These are phyloP conservation scores for Hippolais icterina DNA, from an alignment of 2,113 vertebrate species.

Conservation along the genomic window DNA sequence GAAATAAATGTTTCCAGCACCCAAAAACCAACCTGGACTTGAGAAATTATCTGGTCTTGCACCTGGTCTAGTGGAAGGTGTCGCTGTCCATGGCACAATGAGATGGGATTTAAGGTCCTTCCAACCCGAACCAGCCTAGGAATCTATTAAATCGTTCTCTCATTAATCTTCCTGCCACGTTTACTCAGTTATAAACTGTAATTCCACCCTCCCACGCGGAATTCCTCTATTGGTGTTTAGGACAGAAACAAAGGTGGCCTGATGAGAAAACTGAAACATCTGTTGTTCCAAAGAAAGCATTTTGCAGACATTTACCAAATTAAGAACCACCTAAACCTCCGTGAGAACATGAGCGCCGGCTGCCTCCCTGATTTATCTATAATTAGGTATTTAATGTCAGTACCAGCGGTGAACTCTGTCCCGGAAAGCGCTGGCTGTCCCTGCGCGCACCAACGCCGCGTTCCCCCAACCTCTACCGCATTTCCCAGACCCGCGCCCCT, in stretches of 20 bases:
- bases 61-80: neutral
- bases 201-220: neutral
- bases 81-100: neutral
- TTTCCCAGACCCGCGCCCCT: rapidly evolving
- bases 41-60: neutral
- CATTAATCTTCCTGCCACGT: too few relatives aligned
- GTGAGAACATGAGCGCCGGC: rapidly evolving
- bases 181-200: neutral
- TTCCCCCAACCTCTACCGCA: rapidly evolving
- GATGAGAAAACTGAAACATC: rapidly evolving
- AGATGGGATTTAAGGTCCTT: neutral
- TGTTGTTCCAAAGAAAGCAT: neutral
- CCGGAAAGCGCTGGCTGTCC: neutral
- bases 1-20: rapidly evolving
- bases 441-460: neutral
- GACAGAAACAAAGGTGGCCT: rapidly evolving
- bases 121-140: neutral
- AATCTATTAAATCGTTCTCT: neutral
- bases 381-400: rapidly evolving
- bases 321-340: too few relatives aligned
- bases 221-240: rapidly evolving
- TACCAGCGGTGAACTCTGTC: rapidly evolving
- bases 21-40: neutral
- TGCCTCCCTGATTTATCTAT: rapidly evolving
- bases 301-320: neutral